Base-by-base conservation (phyloP, 37 sponge, comb jelly and placozoan species). In the Dysidea cf. avara region DNA sequence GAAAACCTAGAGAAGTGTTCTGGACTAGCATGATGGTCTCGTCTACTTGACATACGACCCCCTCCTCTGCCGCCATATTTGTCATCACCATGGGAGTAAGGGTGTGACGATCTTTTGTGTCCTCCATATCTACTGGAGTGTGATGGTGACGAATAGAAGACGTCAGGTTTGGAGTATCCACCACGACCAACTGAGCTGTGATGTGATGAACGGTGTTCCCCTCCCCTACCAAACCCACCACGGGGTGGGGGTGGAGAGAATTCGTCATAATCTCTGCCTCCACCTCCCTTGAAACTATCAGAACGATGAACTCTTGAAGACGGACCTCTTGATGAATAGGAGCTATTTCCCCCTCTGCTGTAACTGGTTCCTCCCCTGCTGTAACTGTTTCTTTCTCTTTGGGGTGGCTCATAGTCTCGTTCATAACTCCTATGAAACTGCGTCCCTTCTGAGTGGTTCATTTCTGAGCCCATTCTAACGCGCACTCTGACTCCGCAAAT, bases 401-500 rank as follows among this genome's bases (percentile, higher is more conserved):
- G 28, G 36, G 17, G 17, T 7, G 36, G 35, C 7, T 20, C 38
- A 18, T 26, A 39, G 31, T 39, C 64, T 4, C 64, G 33, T 36
- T 63, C 24, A 37, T 56, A 51, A 39, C 43, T 40, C 78, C 12
- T 0, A 13, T 25, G 29, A 39, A 38, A 52, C 46, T 22, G 57
- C 4, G 50, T 30, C 48, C 49, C 49, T 26, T 30, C 16, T 7
- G 17, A 37, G 35, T 22, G 16, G 31, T 13, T 64, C 12, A 28
- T 29, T 12, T 39, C 17, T 1, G 53, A 76, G 24, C 36, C 31
- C 5, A 58, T 60, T 12, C 63, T 53, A 36, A 92, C 93, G 22
- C 75, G 51, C 31, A 87, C 89, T 35, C 66, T 58, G 13, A 46
- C 56, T 7, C 93, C 93, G 63, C 89, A 87, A 39, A 92, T n/a